These are phyloP conservation scores for Grantiella picta DNA, from an alignment of 2,113 vertebrate genomes.

Conservation along the genomic window DNA sequence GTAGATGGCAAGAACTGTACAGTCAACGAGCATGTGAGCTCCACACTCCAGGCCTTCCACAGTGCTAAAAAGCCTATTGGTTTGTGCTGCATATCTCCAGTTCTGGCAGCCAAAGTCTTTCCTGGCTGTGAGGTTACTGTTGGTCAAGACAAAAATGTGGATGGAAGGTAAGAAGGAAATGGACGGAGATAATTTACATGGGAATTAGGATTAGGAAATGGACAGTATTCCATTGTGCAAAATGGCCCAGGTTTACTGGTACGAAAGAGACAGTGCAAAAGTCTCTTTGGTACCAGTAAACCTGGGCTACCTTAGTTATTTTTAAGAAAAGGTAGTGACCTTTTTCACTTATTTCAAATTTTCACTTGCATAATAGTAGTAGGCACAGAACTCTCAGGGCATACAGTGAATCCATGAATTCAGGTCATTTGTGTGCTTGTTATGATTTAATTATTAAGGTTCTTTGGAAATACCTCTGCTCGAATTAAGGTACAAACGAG, in stretches of 20 bases:
- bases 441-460: no score
- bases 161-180: conserved; percentile 44
- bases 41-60: conserved; percentile 75
- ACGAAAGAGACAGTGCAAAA: background rate
- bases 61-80: conserved; percentile 76
- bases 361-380: background rate
- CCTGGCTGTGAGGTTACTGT: conserved; percentile 81
- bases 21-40: conserved; percentile 70
- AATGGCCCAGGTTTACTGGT: no score
- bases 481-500: no score
- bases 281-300: background rate
- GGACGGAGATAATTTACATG: background rate
- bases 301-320: background rate
- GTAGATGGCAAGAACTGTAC: conserved; percentile 80
- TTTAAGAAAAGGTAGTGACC: background rate
- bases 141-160: conserved; percentile 65
- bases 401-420: background rate
- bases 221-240: background rate
- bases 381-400: background rate
- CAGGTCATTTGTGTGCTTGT: background rate
- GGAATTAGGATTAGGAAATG: background rate
- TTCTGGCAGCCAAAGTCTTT: conserved; percentile 79
- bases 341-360: background rate
- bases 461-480: no score
- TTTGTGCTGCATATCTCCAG: conserved; percentile 81